phyloP scores from a whole-genome alignment of 2,888 invertebrate genomes.

The Kuschelorhynchus macadamiae region DNA sequence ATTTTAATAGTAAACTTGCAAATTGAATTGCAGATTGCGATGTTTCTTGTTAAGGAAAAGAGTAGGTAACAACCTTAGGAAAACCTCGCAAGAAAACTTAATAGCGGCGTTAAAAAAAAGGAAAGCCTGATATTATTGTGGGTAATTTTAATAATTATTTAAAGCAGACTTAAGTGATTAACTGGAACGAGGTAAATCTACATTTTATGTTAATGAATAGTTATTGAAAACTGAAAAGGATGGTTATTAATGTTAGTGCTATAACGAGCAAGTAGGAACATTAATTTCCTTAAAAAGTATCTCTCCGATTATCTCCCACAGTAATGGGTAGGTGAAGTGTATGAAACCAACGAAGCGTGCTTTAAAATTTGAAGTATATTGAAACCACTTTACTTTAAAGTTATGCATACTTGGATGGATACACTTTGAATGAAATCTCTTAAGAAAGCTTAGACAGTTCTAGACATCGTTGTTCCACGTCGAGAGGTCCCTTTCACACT shows the following conservation, averaged over 20 bases:
- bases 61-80: slow-evolving; percentile 20
- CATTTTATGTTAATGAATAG: slow-evolving; percentile 14
- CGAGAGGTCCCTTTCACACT: too few species aligned
- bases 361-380: too few species aligned
- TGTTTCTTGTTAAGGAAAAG: slow-evolving; percentile 5
- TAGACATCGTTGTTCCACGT: too few species aligned
- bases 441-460: too few species aligned
- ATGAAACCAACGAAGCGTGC: too few species aligned
- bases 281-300: too few species aligned
- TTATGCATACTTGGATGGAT: too few species aligned
- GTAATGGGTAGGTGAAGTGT: too few species aligned
- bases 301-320: too few species aligned
- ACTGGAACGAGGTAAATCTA: slow-evolving; percentile 14
- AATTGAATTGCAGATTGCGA: slow-evolving; percentile 6
- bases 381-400: too few species aligned
- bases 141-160: slow-evolving; percentile 21
- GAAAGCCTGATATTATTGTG: slow-evolving; percentile 17
- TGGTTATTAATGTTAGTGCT: slow-evolving; percentile 4
- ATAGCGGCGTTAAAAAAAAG: slow-evolving; percentile 6
- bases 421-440: too few species aligned
- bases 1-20: not conserved
- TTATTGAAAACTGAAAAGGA: slow-evolving; percentile 1
- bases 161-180: slow-evolving; percentile 16
- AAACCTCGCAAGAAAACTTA: slow-evolving; percentile 7
- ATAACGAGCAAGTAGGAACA: not conserved